A percentile compares a stretch with the other conserved stretches of the same genome.
Conservation (phyloP, 2,797 vertebrate genomes). For the Avahi laniger region DNA sequence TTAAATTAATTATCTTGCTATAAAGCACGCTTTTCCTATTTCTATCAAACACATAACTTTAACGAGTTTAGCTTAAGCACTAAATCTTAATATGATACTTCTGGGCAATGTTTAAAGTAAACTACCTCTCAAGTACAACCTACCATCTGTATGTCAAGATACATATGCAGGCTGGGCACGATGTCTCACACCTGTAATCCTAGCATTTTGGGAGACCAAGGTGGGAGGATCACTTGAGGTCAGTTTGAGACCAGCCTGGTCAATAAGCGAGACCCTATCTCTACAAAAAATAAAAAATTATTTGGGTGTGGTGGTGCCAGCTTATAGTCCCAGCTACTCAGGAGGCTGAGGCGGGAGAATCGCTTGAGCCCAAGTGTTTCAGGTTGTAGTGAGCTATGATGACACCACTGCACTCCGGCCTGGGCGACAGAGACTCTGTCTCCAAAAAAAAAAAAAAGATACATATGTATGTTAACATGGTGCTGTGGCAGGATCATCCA, state of each 20-base stretch:
- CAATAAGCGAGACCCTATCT: neutral
- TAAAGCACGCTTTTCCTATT: neutral
- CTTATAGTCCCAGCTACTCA: no score
- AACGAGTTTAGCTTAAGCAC: neutral
- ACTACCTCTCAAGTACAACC: neutral
- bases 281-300: neutral
- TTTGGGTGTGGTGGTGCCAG: no score
- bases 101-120: neutral
- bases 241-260: no score
- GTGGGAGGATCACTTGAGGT: no score
- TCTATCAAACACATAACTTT: neutral
- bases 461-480: neutral
- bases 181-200: no score
- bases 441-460: neutral
- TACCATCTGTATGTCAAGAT: neutral
- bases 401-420: neutral
- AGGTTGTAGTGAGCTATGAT: neutral
- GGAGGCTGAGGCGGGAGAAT: neutral
- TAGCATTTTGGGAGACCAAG: no score
- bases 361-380: neutral
- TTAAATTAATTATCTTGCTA: neutral
- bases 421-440: neutral
- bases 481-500: neutral
- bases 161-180: no score
- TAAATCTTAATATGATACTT: neutral